Evolutionary conservation across 2,888 invertebrate species (phyloP).

Genomic region (Ptilodon capucinus): DNA sequence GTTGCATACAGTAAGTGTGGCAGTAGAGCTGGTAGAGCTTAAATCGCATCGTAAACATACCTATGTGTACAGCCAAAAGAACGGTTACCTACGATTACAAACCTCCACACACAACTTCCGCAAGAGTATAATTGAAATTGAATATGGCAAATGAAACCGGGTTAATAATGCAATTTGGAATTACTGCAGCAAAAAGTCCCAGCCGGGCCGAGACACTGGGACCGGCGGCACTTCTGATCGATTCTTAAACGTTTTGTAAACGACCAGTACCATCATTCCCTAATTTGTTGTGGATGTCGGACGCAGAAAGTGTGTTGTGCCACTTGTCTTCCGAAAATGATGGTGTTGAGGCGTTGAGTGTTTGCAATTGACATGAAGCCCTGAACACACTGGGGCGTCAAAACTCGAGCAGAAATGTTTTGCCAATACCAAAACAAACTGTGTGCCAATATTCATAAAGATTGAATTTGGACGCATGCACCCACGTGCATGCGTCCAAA

Average conservation of each 20-base stretch:
- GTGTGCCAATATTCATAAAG: too few relatives aligned
- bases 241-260: background rate
- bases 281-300: conserved; percentile 18
- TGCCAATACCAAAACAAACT: too few relatives aligned
- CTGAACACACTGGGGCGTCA: too few relatives aligned
- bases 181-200: conserved; percentile 39
- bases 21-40: too few relatives aligned
- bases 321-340: too few relatives aligned
- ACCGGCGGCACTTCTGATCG: background rate
- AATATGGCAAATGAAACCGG: conserved; percentile 56
- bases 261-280: conserved; percentile 14
- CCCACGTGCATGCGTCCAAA: too few relatives aligned
- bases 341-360: too few relatives aligned
- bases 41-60: background rate
- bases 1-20: too few relatives aligned
- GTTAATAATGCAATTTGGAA: conserved; percentile 49
- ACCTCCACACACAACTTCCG: conserved; percentile 39
- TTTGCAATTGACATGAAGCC: too few relatives aligned
- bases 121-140: conserved; percentile 41
- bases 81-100: conserved; percentile 29
- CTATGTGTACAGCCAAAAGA: conserved; percentile 1
- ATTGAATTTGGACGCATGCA: too few relatives aligned
- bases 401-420: too few relatives aligned
- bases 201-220: conserved; percentile 5
- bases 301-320: conserved; percentile 22